phyloP scores from a whole-genome alignment of 2,797 vertebrate species.

The Tympanoctomys barrerae region DNA sequence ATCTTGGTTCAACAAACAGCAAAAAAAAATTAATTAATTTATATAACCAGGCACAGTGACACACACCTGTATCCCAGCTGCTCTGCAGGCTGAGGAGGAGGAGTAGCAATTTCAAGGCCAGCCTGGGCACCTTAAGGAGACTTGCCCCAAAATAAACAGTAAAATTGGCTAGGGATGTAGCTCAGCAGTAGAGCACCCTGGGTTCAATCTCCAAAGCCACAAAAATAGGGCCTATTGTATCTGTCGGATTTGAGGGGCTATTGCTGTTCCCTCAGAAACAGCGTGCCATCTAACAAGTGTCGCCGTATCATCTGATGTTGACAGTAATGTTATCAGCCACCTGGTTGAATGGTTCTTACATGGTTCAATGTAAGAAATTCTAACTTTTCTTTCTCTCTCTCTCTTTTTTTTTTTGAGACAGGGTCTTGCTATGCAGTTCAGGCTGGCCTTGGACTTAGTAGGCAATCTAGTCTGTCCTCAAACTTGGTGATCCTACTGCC shows the following conservation, averaged over 20 bases:
- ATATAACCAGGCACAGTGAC: background rate
- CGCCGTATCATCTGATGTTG: background rate
- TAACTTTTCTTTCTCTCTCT: background rate
- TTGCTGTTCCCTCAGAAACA: background rate
- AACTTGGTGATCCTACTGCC: background rate
- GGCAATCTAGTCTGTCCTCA: background rate
- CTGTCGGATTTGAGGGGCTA: background rate
- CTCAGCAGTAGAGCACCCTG: background rate
- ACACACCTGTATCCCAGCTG: background rate
- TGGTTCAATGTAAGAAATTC: constrained; percentile 4
- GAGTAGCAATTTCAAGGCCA: background rate
- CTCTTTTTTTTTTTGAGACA: background rate
- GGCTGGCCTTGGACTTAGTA: background rate
- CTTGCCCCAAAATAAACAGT: background rate
- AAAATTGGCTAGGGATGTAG: background rate
- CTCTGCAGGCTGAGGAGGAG: background rate
- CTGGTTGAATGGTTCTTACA: background rate
- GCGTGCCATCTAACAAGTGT: background rate
- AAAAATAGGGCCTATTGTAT: background rate
- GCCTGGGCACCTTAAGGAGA: background rate
- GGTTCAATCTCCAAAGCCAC: background rate
- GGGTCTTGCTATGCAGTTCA: background rate
- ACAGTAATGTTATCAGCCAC: background rate
- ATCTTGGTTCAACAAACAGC: background rate
- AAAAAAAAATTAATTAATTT: background rate